Evolutionary conservation across 2,113 vertebrate genomes (phyloP).

Genomic region (Lagopus leucura): DNA sequence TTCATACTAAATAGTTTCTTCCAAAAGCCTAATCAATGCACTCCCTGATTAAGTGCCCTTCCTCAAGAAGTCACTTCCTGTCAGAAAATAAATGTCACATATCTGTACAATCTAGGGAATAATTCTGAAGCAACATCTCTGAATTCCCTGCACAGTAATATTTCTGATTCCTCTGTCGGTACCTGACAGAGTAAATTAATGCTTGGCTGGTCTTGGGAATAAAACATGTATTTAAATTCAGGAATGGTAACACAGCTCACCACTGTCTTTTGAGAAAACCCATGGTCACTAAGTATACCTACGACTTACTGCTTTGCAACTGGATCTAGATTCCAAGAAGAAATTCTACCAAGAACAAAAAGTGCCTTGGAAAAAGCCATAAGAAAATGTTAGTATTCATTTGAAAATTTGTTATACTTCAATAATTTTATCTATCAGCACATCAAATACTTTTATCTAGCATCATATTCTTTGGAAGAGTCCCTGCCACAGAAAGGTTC

Average conservation of each 20-base stretch:
- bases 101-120: not conserved
- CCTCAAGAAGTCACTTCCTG: not conserved
- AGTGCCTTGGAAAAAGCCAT: not conserved
- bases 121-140: not conserved
- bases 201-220: not conserved
- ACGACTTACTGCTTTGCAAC: not conserved
- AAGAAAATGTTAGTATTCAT: not conserved
- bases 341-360: not conserved
- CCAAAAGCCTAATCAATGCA: not conserved
- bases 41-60: not conserved
- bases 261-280: not conserved
- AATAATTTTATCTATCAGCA: not conserved
- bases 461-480: not conserved
- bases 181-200: not conserved
- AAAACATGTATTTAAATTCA: not conserved
- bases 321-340: not conserved
- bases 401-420: not conserved
- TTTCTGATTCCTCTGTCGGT: not conserved
- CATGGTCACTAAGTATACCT: fast-evolving
- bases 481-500: not conserved
- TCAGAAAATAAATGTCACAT: not conserved
- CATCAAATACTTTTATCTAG: not conserved
- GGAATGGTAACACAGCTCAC: not conserved
- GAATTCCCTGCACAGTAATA: slow-evolving; percentile 26
- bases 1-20: not conserved